Evolutionary conservation across 2,888 invertebrate genomes (phyloP), one percentile per base, ranked within the genome.

Genomic region (Pterostichus niger): DNA sequence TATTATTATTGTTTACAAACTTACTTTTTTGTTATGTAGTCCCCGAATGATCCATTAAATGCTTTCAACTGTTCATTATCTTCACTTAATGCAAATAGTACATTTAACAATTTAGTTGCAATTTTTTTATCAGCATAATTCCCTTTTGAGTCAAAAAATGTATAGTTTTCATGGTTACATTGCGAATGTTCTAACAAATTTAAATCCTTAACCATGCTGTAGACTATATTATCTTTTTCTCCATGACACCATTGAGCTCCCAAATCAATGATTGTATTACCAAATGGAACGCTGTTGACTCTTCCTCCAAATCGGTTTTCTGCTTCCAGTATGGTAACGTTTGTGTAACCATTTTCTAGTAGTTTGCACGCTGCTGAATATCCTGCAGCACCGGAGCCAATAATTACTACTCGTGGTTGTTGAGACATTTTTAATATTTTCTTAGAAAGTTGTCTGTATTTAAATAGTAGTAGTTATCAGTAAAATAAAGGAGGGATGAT

Each of bases 311-410:
- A 88, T 46, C 89, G 86, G 84, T 88, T 87, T 86, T 89, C 88
- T 4, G 90, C 90, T 85, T 90, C 90, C 80, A 89, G 88, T 84
- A 93, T 89, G 6, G 87, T 90, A 6, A 93, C 85, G 86, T 92
- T 89, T 46, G 87, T 86, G 9, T 91, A 87, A 13, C 91, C 91
- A 85, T 89, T 89, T 85, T 91, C 89, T 2, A 90, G 84, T 9
- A 93, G 87, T 84, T 89, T 89, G 6, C 90, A 88, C 6, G 92
- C 92, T n/a, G 92, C 92, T 10, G 92, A 91, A 64, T 93, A 89
- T 11, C 93, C 93, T n/a, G 93, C 88, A 13, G 91, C 90, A 9
- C 93, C 93, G 52, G 92, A 93, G 83, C 93, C 93, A 82, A 93
- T 88, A 54, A 93, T 91, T 83, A 93, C 84, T 52, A 93, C 89